Base-by-base conservation (phyloP, 2,888 invertebrate genomes). In the Gastrophysa polygoni region DNA sequence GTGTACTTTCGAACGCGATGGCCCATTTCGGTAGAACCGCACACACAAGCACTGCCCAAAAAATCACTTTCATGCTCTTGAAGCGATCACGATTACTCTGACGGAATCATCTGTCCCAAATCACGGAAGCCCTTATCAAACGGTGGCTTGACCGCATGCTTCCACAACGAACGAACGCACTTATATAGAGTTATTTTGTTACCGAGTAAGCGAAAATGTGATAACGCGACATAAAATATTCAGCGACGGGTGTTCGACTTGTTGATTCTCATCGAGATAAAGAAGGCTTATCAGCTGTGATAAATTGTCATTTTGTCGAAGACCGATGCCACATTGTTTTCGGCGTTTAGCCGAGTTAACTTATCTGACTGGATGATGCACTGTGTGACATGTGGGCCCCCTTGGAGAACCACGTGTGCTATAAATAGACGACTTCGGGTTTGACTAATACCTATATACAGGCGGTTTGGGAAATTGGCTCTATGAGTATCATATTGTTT, bases 361-460 rank as follows among this genome's bases (percentile, higher is more conserved):
- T n/a, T n/a, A n/a, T n/a, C n/a, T n/a, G n/a, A n/a, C n/a, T n/a
- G n/a, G n/a, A n/a, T n/a, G n/a, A n/a, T n/a, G 7, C 32, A 17
- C 38, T 20, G 52, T 20, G 14, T 55, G 43, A n/a, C 34, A 24
- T 51, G 51, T 43, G n/a, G 54, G 61, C 65, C 65, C 68, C 68
- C 68, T 68, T 66, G 52, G 63, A 63, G 63, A 68, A 56, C 57
- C 57, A 58, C 29, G 51, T 55, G 49, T 11, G 59, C 68, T 68
- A 68, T 68, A 66, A 66, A 60, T 68, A 68, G 68, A 52, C 38
- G n/a, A n/a, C n/a, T n/a, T n/a, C n/a, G 29, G 57, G 58, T 61
- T 66, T 59, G 61, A 59, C 64, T 64, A 46, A 47, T 57, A 49
- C 64, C 55, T 61, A 61, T 57, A 61, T 62, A 46, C 29, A 49